Evolutionary conservation across 1,140 invertebrate species (phyloP), one percentile per base, ranked within the genome.

Genomic region (Caenorhabditis tropicalis): DNA sequence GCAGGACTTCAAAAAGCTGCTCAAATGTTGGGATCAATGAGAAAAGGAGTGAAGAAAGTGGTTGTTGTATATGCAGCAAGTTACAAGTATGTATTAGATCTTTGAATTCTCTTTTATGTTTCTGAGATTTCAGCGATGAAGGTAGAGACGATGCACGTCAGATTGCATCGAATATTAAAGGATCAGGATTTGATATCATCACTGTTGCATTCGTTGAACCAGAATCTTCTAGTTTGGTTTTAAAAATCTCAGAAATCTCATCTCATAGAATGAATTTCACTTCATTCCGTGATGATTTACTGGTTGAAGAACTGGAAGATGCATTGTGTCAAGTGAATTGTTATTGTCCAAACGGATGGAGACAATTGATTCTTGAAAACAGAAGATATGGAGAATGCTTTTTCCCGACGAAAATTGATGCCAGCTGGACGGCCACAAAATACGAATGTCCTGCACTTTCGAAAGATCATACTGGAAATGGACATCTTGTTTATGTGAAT

Each of bases 381-480:
- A 31, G 65, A 74, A 74, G 15, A 43, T 74, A 74, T n/a, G 65
- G 65, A 74, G 65, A 74, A 24, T 74, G 65, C 15, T 74, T 74
- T n/a, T 74, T 74, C 65, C 65, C 65, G 15, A 74, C 65, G 36
- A 74, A 74, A 58, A 82, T 82, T 10, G 81, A 60, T 39, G 81
- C 81, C 15, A 82, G 81, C 39, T 82, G 81, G 81, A 43, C 46
- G 19, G 81, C 81, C n/a, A 58, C 43, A 9, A 60, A 60, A n/a
- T 82, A 29, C 51, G 81, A 82, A 74, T 74, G 65, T 27, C 65
- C 65, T 6, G 12, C 43, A 21, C 65, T 74, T 43, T 74, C 65
- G 15, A 39, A 74, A 74, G 33, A 43, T 12, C 65, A 74, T 43
- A 74, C 65, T 74, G 65, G 65, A 74, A 74, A 74, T 43, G 65